These are phyloP conservation scores for Aurelia aurita complex sp. Pacific DNA, from an alignment of 30 jellyfish, hydroid and myxozoan species.

Conservation along the genomic window DNA sequence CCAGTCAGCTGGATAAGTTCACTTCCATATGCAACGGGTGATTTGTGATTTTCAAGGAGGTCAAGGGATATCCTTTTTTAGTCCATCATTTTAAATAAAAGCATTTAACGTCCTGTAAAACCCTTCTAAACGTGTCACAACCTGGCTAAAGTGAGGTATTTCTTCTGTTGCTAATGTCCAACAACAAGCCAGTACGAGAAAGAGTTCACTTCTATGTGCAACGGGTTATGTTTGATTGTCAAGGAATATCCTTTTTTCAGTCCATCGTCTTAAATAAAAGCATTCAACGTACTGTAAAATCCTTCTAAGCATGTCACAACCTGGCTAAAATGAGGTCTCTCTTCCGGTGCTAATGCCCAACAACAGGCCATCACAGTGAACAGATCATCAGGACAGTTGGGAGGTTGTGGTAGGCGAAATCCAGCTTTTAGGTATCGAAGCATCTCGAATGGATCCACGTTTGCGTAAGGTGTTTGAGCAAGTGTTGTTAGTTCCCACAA, in stretches of 20 bases:
- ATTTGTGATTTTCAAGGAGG: too few species aligned
- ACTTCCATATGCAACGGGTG: background rate
- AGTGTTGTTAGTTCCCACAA: constrained; percentile 91
- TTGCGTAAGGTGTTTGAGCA: constrained; percentile 97
- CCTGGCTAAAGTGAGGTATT: constrained; percentile 90
- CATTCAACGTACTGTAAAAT: constrained; percentile 82
- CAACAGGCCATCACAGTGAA: constrained; percentile 99
- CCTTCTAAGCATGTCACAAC: constrained; percentile 92
- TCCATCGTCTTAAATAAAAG: constrained; percentile 58
- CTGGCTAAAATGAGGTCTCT: constrained; percentile 92
- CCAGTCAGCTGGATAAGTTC: constrained; percentile 81
- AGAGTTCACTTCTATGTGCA: too few species aligned
- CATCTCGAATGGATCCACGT: constrained; percentile 97
- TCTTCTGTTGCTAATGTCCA: constrained; percentile 99
- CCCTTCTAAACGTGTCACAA: constrained; percentile 90
- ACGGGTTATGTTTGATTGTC: background rate
- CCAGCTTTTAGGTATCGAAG: constrained; percentile 93
- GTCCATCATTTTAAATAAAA: constrained; percentile 43
- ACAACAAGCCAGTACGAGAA: constrained; percentile 92
- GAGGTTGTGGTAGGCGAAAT: constrained; percentile 94
- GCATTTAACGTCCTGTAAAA: constrained; percentile 87
- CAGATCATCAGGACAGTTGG: constrained; percentile 94
- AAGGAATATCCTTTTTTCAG: background rate
- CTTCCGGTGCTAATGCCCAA: constrained; percentile 99
- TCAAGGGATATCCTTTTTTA: too few species aligned